Conservation (phyloP, 2,113 vertebrate species). For the Pelodiscus sinensis region DNA sequence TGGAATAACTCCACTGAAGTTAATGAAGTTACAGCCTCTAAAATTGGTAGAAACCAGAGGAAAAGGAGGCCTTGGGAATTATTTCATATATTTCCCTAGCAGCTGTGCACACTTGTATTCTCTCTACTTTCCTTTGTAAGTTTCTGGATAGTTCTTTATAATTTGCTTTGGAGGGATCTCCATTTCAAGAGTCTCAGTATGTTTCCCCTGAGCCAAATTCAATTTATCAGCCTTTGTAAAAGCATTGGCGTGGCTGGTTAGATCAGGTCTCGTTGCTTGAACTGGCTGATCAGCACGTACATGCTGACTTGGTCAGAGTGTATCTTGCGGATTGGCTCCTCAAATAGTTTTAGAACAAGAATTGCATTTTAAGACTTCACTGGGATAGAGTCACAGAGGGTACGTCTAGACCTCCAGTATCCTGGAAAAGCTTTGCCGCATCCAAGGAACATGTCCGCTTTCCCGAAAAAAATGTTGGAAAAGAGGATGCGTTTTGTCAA, state of each 20-base stretch:
- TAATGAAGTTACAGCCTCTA: background rate
- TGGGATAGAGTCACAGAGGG: background rate
- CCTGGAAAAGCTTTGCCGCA: too few species aligned
- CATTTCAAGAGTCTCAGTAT: background rate
- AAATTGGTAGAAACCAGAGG: background rate
- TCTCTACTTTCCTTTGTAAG: background rate
- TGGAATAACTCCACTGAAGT: background rate
- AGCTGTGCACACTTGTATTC: background rate
- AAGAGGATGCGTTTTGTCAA: too few species aligned
- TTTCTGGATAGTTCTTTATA: background rate
- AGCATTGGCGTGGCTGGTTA: background rate
- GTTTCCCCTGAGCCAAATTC: fast-evolving
- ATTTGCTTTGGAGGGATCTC: background rate
- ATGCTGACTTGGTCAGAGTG: background rate
- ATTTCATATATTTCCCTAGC: background rate
- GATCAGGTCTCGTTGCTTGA: background rate
- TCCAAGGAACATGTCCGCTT: too few species aligned
- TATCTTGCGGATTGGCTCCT: background rate
- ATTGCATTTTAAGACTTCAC: background rate
- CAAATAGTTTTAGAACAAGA: background rate
- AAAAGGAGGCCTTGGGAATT: background rate
- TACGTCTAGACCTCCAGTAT: too few species aligned
- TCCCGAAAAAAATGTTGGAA: too few species aligned
- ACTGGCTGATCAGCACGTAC: background rate
- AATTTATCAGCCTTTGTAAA: background rate